These are phyloP conservation scores for Ptychoptera albimana DNA, from an alignment of 2,888 invertebrate species.

Conservation along the genomic window DNA sequence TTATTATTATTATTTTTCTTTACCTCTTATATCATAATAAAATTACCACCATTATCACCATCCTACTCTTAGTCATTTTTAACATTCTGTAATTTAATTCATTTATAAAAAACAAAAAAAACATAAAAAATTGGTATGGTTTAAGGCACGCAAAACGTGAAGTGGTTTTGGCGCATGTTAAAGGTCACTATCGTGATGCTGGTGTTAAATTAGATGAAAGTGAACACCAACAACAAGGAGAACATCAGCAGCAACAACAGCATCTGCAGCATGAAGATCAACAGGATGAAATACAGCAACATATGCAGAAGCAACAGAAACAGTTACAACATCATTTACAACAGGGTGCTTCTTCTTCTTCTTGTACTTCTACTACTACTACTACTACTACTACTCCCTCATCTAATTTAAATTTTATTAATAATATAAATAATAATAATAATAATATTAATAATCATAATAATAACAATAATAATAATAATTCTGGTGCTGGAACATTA, in stretches of 20 bases:
- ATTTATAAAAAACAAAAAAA: neutral
- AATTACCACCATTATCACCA: too few species aligned
- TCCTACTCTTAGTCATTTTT: too few species aligned
- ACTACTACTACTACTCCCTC: too few species aligned
- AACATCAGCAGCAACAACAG: neutral
- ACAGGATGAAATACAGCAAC: constrained; percentile 11
- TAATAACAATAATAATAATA: too few species aligned
- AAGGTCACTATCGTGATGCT: constrained; percentile 39
- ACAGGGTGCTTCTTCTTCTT: too few species aligned
- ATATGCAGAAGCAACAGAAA: constrained; percentile 2
- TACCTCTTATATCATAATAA: too few species aligned
- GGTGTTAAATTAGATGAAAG: constrained; percentile 6
- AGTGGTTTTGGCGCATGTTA: constrained; percentile 47
- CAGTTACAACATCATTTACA: neutral
- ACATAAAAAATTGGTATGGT: neutral
- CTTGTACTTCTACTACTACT: too few species aligned
- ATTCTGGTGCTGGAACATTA: constrained; percentile 1
- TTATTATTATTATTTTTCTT: too few species aligned
- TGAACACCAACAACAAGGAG: neutral
- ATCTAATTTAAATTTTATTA: too few species aligned
- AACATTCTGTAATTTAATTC: too few species aligned
- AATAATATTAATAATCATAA: too few species aligned
- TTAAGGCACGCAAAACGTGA: constrained; percentile 45
- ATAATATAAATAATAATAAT: too few species aligned
- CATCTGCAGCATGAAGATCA: neutral